Evolutionary conservation across 2,797 vertebrate species (phyloP).

Genomic region (Semaprochilodus insignis): DNA sequence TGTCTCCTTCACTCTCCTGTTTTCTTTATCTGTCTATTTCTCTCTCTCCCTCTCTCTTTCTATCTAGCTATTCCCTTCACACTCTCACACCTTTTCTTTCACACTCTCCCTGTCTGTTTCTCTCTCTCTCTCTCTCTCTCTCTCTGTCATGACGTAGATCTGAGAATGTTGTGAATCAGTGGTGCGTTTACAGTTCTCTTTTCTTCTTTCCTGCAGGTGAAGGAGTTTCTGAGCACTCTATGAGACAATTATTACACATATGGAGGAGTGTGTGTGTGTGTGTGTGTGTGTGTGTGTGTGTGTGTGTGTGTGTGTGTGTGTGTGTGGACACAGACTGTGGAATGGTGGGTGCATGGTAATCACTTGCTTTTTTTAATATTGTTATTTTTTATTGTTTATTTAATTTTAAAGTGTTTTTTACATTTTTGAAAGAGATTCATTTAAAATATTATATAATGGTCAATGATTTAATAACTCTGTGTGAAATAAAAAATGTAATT

Average conservation of each 20-base stretch:
- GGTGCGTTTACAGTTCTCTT: not conserved
- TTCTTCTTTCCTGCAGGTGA: constrained; percentile 82
- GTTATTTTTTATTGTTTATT: no score
- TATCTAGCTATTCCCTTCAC: not conserved
- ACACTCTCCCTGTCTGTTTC: no score
- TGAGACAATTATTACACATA: constrained; percentile 59
- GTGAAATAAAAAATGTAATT: no score
- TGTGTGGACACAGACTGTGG: not conserved
- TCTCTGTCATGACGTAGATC: not conserved
- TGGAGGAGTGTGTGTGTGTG: not conserved
- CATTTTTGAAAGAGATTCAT: no score
- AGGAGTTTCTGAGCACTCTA: constrained; percentile 88
- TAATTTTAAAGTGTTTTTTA: no score
- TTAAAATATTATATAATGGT: no score
- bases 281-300: not conserved
- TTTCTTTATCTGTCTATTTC: not conserved
- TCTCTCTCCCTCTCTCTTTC: not conserved
- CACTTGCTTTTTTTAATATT: no score
- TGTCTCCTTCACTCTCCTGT: not conserved
- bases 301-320: not conserved
- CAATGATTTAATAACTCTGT: no score
- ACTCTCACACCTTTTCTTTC: no score
- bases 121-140: not conserved
- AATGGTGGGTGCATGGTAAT: not conserved
- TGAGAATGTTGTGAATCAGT: not conserved